Evolutionary conservation across 2,888 invertebrate species (phyloP), one percentile per base, ranked within the genome.

Genomic region (Meliscaeva auricollis): DNA sequence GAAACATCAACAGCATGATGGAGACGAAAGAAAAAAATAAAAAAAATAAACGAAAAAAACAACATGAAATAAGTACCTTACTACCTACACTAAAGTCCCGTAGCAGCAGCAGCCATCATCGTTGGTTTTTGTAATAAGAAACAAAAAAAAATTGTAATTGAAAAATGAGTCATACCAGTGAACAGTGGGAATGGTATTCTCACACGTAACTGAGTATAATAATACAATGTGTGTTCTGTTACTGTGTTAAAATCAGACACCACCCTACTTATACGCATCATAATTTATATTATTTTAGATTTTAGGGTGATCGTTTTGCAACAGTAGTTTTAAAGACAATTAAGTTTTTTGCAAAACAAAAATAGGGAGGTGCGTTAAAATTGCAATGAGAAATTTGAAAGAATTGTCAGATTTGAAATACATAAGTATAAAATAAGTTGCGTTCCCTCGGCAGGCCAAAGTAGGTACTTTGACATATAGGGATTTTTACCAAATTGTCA

Each of bases 111-210:
- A 11, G 20, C 30, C 20, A 38, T 69, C 26, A 54, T 50, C 13
- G 44, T 77, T 50, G 46, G 32, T 38, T 13, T 9, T 9, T 50
- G 58, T 50, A 9, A 62, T 48, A 50, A 35, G 38, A 66, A 79
- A 75, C 68, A 76, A 68, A 85, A 75, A 72, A 81, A 85, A 85
- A 68, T 62, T 81, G 76, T 62, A 76, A 85, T 81, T 81, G 81
- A 81, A 85, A 85, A 81, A 85, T 85, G 84, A 85, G 81, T 85
- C 84, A 85, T 85, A 52, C 76, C 44, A 46, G 11, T 32, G 66
- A 4, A 4, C n/a, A 58, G 20, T 58, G 54, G 48, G 38, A 73
- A 70, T 79, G 73, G 64, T 79, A 79, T 80, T 80, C 58, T 62
- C 78, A 78, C 41, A 56, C 41, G 68, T 74, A 77, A 72, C 58